A percentile compares a stretch with the other conserved stretches of the same genome.
Evolutionary conservation across 2,888 invertebrate species (phyloP).

Genomic region (Hypolimnas misippus): DNA sequence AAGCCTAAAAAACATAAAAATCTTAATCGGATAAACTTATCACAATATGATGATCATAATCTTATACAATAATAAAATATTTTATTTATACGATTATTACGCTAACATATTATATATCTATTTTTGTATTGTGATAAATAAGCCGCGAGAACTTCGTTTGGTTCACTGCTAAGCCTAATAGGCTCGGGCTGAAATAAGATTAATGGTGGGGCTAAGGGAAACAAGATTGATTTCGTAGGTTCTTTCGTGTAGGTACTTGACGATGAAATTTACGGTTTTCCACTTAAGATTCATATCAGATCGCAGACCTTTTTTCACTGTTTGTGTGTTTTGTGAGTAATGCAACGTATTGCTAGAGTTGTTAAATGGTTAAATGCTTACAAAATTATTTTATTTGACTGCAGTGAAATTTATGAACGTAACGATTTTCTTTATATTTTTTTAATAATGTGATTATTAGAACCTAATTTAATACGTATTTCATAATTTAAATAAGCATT

Average conservation of each 20-base stretch:
- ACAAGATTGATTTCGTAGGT: constrained; percentile 36
- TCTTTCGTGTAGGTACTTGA: constrained; percentile 22
- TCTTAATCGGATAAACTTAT: neutral
- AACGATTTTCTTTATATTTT: neutral
- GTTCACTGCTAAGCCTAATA: constrained; percentile 31
- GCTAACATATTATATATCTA: constrained; percentile 9
- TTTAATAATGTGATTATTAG: no score
- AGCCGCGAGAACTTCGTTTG: constrained; percentile 20
- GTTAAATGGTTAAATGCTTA: no score
- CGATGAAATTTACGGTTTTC: neutral
- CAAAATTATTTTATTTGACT: no score
- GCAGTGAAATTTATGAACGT: no score
- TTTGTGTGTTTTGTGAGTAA: no score
- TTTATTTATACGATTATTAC: constrained; percentile 11
- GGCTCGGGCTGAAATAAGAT: constrained; percentile 32
- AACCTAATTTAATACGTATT: no score
- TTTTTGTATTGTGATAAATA: constrained; percentile 12
- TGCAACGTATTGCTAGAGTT: no score
- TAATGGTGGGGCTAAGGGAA: constrained; percentile 35
- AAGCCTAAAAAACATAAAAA: no score
- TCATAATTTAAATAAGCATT: no score
- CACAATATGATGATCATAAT: neutral
- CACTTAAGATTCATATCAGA: neutral
- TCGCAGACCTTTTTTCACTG: neutral
- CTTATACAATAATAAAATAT: constrained; percentile 13